Conservation (phyloP, 1,140 invertebrate species). For the Sitobion miscanthi region DNA sequence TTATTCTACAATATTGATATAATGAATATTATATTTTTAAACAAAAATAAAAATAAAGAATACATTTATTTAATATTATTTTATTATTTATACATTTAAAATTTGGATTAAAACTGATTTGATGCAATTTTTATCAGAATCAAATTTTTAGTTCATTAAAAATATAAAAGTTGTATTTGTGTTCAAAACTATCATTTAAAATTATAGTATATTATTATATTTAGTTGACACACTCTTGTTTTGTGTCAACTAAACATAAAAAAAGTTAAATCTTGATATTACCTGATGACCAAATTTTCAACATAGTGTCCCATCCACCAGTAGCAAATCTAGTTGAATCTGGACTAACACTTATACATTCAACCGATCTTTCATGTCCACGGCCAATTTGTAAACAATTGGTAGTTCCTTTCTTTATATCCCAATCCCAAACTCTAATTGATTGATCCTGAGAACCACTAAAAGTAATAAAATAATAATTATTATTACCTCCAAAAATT, state of each 20-base stretch:
- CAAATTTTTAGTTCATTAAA: too few species aligned
- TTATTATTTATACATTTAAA: not conserved
- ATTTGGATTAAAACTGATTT: too few species aligned
- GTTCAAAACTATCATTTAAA: not conserved
- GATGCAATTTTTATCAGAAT: too few species aligned
- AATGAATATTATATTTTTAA: not conserved
- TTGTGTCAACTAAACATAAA: not conserved
- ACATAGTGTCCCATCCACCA: constrained; percentile 87
- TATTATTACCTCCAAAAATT: too few species aligned
- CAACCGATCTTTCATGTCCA: constrained; percentile 88
- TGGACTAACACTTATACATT: constrained; percentile 78
- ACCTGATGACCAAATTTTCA: constrained; percentile 81
- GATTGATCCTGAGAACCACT: constrained; percentile 93
- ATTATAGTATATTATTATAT: not conserved
- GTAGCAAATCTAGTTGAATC: constrained; percentile 78
- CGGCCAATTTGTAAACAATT: constrained; percentile 81
- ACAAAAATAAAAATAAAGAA: not conserved
- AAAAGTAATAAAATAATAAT: constrained; percentile 61
- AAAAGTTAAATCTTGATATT: not conserved
- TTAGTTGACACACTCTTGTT: not conserved
- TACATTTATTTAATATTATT: not conserved
- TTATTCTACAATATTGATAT: not conserved
- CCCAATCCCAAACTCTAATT: constrained; percentile 89
- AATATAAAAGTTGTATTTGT: not conserved
- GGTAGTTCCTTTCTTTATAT: constrained; percentile 76